Evolutionary conservation across 1,140 invertebrate species (phyloP).

Genomic region (Pomacea maculata): DNA sequence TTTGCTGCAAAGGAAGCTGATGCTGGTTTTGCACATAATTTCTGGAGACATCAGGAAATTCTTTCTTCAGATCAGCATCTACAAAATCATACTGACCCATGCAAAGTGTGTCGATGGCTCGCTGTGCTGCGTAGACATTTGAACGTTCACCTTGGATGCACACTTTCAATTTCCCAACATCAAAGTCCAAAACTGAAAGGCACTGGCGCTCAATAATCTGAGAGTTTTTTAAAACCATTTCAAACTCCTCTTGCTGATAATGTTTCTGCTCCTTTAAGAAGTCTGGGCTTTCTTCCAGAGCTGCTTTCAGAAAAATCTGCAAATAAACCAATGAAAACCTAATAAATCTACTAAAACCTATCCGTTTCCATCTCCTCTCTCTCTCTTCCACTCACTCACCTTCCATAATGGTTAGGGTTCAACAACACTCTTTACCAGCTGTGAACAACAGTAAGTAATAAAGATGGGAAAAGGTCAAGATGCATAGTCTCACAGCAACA

Average conservation of each 20-base stretch:
- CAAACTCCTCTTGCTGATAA: slow-evolving; percentile 3
- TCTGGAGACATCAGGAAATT: not conserved
- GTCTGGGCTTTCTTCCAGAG: slow-evolving; percentile 9
- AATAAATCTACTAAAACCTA: not conserved
- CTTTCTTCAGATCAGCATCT: not conserved
- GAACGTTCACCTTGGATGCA: slow-evolving; percentile 1
- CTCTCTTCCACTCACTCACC: not conserved
- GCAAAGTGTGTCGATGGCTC: not conserved
- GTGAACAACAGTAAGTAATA: not conserved
- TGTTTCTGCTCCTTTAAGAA: slow-evolving; percentile 9
- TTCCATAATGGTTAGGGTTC: not conserved
- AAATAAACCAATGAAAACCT: not conserved
- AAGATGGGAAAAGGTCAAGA: not conserved
- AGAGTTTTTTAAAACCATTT: slow-evolving; percentile 16
- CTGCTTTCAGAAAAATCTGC: slow-evolving; percentile 21
- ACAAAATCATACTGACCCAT: slow-evolving; percentile 6
- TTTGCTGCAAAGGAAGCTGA: not conserved
- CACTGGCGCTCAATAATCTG: slow-evolving; percentile 11
- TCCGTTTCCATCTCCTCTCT: not conserved
- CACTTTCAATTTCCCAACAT: slow-evolving; percentile 1
- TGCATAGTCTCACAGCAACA: not conserved
- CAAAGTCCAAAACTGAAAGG: slow-evolving; percentile 14
- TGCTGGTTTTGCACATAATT: not conserved
- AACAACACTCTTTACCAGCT: not conserved
- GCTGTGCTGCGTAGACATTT: slow-evolving; percentile 3